Base-by-base conservation (phyloP, 2,797 vertebrate species). In the Microcaecilia unicolor region DNA sequence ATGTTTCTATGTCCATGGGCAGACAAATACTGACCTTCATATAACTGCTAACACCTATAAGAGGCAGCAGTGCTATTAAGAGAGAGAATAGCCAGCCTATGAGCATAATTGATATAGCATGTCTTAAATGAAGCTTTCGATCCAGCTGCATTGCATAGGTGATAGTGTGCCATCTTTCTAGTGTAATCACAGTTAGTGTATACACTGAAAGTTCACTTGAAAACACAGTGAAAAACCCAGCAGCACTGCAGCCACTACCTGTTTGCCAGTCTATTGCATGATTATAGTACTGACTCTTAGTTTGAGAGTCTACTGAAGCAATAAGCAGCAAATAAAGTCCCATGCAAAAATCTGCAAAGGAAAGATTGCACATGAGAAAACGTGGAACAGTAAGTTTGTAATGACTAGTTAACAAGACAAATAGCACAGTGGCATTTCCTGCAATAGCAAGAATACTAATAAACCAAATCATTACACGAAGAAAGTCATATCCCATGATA, bases 311-410 rank as follows among this genome's bases (percentile, higher is more conserved):
- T n/a, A 90, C 84, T 0, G 79, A 76, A 15, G 90, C 91, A 0
- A 98, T 94, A 18, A 96, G 84, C 57, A 93, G 74, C 44, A 95
- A 65, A 33, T 95, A 98, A 7, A 98, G 60, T 1, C 90, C 92
- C 92, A 93, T 95, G 72, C 89, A 93, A 2, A 96, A 80, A 48
- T 95, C 90, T 0, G 91, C 92, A 2, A 93, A 86, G 41, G 89
- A 90, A 34, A 96, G 73, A 60, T 95, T 92, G 49, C 92, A 96
- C 84, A 96, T 92, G 30, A 97, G 90, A 41, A 97, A 96, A 15
- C 83, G 82, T 15, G 90, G 90, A 14, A 91, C 81, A 0, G 85
- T 93, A 12, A 94, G 64, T 48, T 93, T 95, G 17, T 80, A 85
- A 33, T 67, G 85, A 61, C 90, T 89, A 2, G 81, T 70, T 9